Base-by-base conservation (phyloP, 2,888 invertebrate species). In the Agriopis leucophaearia region DNA sequence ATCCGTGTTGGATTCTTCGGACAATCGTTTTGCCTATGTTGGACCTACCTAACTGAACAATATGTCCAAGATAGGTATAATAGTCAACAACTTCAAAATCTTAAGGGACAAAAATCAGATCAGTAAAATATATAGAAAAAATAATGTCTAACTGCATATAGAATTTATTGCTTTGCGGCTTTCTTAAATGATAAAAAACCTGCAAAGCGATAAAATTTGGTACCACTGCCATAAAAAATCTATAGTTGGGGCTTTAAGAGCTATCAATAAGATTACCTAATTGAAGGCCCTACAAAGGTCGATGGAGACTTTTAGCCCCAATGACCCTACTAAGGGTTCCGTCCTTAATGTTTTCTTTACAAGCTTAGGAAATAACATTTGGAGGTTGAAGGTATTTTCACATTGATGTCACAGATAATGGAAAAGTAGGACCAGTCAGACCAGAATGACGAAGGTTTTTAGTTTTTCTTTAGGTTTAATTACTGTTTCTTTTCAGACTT, bases 181-280 rank as follows among this genome's bases (percentile, higher is more conserved):
- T n/a, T n/a, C n/a, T n/a, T n/a, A n/a, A n/a, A n/a, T n/a, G n/a
- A n/a, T n/a, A n/a, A 57, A 9, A 2, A 45, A 27, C 58, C 64
- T 58, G 2, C 18, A 52, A 48, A 56, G 48, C 27, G 27, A 42
- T 12, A 58, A 52, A 58, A 15, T 67, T 67, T 58, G 47, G 5
- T 6, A 58, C 63, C 57, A 40, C 36, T 63, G 58, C 59, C 60
- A 38, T 59, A 27, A 66, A 59, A 61, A 52, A 67, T 66, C 60
- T 63, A 27, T 27, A 67, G 66, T 58, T 18, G 66, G 54, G 55
- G 57, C 55, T 66, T 56, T 71, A 72, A 67, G 66, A 64, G 67
- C 66, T 69, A 70, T 68, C 76, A 71, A 76, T 74, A 75, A 70
- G 76, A 75, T 76, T 76, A 74, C 74, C 66, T 72, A 74, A 75